phyloP scores from a whole-genome alignment of 2,113 vertebrate genomes.

The Xerus inauris region DNA sequence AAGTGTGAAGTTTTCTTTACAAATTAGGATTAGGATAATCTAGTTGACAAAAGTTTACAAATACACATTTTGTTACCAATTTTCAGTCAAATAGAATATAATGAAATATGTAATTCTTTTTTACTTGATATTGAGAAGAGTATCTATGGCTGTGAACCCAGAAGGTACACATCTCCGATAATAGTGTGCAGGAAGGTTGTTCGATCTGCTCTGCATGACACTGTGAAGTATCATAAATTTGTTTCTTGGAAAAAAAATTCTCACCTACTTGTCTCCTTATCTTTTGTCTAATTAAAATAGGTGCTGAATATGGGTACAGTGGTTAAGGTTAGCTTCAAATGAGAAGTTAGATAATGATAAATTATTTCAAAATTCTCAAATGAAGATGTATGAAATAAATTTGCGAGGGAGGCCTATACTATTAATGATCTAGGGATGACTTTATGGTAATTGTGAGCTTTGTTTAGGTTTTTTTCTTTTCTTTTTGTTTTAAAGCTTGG shows the following conservation, averaged over 20 bases:
- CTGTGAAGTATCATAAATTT: not conserved
- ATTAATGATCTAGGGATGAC: not conserved
- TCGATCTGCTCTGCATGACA: not conserved
- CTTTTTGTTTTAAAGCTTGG: constrained; percentile 19
- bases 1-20: not conserved
- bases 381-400: not conserved
- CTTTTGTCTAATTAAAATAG: constrained; percentile 45
- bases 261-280: not conserved
- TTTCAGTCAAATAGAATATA: constrained; percentile 15
- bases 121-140: not conserved
- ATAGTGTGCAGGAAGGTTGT: not conserved
- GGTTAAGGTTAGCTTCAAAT: constrained; percentile 23
- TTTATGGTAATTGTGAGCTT: not conserved
- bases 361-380: constrained; percentile 32
- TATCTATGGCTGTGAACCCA: not conserved
- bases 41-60: not conserved
- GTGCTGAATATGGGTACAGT: not conserved
- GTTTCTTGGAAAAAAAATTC: not conserved
- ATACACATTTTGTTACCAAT: not conserved
- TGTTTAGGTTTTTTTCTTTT: not conserved
- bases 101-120: not conserved
- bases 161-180: not conserved
- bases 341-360: constrained; percentile 34
- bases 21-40: not conserved
- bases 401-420: not conserved